Percentiles rank a stretch among this genome's conserved stretches.
Conservation (phyloP, 2,797 vertebrate species). For the Myotis myotis region DNA sequence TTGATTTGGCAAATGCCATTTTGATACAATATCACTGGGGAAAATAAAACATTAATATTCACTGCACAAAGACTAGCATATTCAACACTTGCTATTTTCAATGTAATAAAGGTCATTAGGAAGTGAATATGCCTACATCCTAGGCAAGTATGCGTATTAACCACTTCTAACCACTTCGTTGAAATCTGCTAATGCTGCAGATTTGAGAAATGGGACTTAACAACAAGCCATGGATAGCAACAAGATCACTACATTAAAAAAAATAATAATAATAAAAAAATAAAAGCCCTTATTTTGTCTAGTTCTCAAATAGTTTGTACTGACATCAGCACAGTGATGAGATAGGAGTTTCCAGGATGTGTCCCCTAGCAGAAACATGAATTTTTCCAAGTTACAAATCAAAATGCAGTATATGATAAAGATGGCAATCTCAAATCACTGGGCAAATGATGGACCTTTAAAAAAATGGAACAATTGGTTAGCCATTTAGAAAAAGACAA, state of each 20-base stretch:
- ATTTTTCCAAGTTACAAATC: neutral
- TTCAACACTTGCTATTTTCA: constrained; percentile 46
- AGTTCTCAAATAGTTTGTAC: constrained; percentile 13
- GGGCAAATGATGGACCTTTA: neutral
- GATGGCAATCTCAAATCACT: neutral
- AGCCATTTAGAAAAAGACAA: neutral
- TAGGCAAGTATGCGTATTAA: constrained; percentile 50
- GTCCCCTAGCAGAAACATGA: neutral
- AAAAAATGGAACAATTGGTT: neutral
- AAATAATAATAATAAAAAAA: too few relatives aligned
- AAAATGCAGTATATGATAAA: neutral
- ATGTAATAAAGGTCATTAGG: constrained; percentile 40
- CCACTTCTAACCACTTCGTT: neutral
- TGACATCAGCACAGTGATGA: neutral
- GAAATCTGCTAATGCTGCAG: constrained; percentile 9
- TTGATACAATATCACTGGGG: neutral
- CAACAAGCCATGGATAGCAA: neutral
- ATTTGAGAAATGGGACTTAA: constrained; percentile 32
- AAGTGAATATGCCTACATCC: constrained; percentile 29
- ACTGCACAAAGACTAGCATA: constrained; percentile 37
- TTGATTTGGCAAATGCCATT: constrained; percentile 37
- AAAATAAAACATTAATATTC: constrained; percentile 39
- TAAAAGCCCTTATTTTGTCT: neutral
- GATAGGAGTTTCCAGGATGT: neutral
- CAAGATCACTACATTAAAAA: neutral